Conservation (phyloP, 2,888 invertebrate species). For the Nineta flava region DNA sequence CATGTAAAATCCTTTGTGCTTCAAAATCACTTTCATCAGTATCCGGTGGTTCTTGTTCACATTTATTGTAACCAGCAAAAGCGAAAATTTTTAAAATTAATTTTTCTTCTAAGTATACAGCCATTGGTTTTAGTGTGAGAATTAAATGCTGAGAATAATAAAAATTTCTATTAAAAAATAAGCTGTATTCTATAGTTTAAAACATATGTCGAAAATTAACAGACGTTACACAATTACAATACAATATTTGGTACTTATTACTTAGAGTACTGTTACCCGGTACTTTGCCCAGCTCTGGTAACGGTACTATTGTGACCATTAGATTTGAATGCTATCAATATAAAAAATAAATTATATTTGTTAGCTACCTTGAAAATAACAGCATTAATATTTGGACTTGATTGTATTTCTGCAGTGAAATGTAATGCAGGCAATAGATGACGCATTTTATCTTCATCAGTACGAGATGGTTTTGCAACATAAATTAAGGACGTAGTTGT, state of each 20-base stretch:
- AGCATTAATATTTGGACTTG: conserved; percentile 51
- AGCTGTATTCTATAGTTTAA: background rate
- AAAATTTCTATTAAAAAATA: conserved; percentile 3
- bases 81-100: conserved; percentile 56
- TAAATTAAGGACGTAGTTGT: conserved; percentile 74
- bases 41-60: conserved; percentile 36
- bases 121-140: conserved; percentile 65
- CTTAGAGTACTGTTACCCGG: too few species aligned
- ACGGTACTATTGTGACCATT: background rate
- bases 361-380: conserved; percentile 61
- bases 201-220: background rate
- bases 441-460: conserved; percentile 25
- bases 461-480: conserved; percentile 36
- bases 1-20: conserved; percentile 60
- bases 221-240: background rate
- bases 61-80: conserved; percentile 37
- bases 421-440: conserved; percentile 57
- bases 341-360: too few species aligned
- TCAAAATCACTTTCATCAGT: conserved; percentile 65
- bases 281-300: too few species aligned
- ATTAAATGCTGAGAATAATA: conserved; percentile 46
- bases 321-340: background rate
- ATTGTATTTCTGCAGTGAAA: conserved; percentile 60
- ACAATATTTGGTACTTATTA: background rate
- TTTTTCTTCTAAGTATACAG: conserved; percentile 76